Evolutionary conservation across 2,888 invertebrate species (phyloP), one percentile per base, ranked within the genome.

Genomic region (Parnassius orleans): DNA sequence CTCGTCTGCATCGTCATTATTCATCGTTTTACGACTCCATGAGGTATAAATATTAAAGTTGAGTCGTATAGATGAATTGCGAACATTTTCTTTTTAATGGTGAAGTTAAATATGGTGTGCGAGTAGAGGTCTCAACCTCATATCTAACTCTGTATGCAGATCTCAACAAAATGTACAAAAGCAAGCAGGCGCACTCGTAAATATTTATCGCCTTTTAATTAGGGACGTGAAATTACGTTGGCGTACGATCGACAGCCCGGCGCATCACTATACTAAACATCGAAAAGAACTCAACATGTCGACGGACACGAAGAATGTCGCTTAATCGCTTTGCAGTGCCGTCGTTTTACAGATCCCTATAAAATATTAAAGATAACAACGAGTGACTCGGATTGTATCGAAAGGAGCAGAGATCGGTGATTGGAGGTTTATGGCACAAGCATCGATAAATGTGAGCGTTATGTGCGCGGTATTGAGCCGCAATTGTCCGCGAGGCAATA

Each of bases 11-110:
- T 83, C 86, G 89, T 90, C 89, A 90, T 90, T 91, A 91, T 90
- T 89, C 90, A 90, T 90, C 89, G 83, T 86, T 90, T 91, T 90
- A 91, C 88, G 91, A 90, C 89, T 86, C 81, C 85, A 85, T 87
- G 84, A 90, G 89, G 87, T 91, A 90, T 91, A 91, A 91, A 90
- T 90, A 90, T 90, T 89, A 89, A 90, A 89, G 86, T 85, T 84
- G 80, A 84, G 86, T 86, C 87, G 89, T 90, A 89, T 90, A 90
- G 88, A 86, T 85, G 87, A 79, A 90, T 89, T 87, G 90, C 90
- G 87, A 90, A 91, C 88, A 90, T 90, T 90, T 90, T 83, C 86
- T 87, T 90, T 90, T 90, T 91, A 90, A 90, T 91, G 87, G 84
- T 83, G 83, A 84, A 84, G 82, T 83, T 87, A 87, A 90, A 90